Percentiles rank a stretch among this genome's conserved stretches.
phyloP scores from a whole-genome alignment of 2,888 invertebrate genomes.

The Euclidia mi region DNA sequence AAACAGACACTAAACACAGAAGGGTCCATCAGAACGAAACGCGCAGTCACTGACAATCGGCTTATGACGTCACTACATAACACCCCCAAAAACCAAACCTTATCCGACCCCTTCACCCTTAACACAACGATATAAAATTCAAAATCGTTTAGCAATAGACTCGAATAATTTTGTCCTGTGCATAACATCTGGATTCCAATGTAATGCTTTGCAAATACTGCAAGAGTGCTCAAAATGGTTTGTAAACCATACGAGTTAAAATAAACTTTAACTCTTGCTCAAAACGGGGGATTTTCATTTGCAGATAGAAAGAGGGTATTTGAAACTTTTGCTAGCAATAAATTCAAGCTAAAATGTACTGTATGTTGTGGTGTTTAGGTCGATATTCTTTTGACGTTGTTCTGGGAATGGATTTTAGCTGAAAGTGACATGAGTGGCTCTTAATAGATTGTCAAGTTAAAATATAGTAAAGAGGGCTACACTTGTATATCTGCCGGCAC shows the following conservation, averaged over 20 bases:
- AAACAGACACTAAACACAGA: constrained; percentile 22
- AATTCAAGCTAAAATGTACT: constrained; percentile 4
- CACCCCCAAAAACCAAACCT: constrained; percentile 53
- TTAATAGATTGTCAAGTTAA: constrained; percentile 47
- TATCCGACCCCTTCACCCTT: neutral
- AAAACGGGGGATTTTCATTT: neutral
- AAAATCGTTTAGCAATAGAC: constrained; percentile 10
- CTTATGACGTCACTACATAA: constrained; percentile 78
- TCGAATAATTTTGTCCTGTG: constrained; percentile 31
- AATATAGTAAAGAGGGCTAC: constrained; percentile 29
- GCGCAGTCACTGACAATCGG: constrained; percentile 70
- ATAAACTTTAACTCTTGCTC: neutral
- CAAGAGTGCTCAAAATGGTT: constrained; percentile 44
- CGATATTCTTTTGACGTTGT: constrained; percentile 6
- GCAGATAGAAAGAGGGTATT: neutral
- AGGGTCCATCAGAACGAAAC: constrained; percentile 31
- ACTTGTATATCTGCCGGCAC: constrained; percentile 15
- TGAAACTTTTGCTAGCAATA: neutral
- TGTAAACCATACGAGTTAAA: constrained; percentile 11
- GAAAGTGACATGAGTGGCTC: constrained; percentile 45
- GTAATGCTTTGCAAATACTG: constrained; percentile 78
- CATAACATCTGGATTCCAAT: constrained; percentile 74
- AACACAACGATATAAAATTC: constrained; percentile 1
- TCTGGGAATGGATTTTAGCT: constrained; percentile 22
- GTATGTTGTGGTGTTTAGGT: fast-evolving